phyloP scores from a whole-genome alignment of 1,140 invertebrate genomes.

The Heliothis subflexa region DNA sequence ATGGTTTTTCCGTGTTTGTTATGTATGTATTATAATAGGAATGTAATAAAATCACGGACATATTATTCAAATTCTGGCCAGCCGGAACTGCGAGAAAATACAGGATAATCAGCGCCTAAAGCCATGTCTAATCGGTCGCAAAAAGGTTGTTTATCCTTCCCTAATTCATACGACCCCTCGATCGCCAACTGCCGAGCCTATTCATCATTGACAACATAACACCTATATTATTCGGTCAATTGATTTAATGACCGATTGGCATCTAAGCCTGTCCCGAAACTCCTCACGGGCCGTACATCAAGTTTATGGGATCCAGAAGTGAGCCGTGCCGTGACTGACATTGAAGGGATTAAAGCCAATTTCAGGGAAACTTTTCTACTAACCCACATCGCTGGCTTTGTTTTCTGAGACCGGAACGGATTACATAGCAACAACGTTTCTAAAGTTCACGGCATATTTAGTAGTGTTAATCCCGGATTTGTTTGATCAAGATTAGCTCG shows the following conservation, averaged over 20 bases:
- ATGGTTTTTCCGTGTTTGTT: too few species aligned
- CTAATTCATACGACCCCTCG: not conserved
- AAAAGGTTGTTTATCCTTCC: not conserved
- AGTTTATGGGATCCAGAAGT: conserved; percentile 28
- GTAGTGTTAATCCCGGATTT: too few species aligned
- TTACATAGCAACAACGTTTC: too few species aligned
- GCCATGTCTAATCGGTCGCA: not conserved
- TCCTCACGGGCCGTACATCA: conserved; percentile 1
- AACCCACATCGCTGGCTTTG: not conserved
- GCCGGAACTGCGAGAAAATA: too few species aligned
- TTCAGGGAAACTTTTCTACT: not conserved
- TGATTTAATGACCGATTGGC: conserved; percentile 33
- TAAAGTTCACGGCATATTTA: too few species aligned
- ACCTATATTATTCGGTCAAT: conserved; percentile 12
- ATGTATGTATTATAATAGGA: too few species aligned
- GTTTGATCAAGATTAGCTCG: too few species aligned
- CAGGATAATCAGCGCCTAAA: not conserved
- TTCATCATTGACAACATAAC: conserved; percentile 26
- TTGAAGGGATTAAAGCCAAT: not conserved
- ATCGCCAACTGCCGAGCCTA: not conserved
- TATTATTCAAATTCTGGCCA: too few species aligned
- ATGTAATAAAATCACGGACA: too few species aligned
- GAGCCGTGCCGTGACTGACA: not conserved
- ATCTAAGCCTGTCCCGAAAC: not conserved
- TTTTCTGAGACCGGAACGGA: too few species aligned